phyloP scores from a whole-genome alignment of 2,113 vertebrate species.

The Danionella cerebrum region DNA sequence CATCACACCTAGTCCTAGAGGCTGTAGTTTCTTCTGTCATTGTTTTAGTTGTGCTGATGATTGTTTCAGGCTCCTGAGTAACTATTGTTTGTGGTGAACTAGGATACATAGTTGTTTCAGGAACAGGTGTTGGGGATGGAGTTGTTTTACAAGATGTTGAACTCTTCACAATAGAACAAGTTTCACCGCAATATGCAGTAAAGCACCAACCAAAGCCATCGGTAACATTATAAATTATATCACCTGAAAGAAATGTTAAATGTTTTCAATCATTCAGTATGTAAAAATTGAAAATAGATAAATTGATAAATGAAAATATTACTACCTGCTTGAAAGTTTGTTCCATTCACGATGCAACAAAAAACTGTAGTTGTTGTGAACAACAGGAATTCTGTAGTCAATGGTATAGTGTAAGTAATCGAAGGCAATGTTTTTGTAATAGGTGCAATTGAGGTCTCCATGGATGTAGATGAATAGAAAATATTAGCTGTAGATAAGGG shows the following conservation, averaged over 20 bases:
- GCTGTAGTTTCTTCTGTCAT: background rate
- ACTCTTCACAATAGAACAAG: slow-evolving; percentile 54
- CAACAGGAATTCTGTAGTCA: background rate
- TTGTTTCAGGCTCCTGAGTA: background rate
- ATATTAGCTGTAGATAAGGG: background rate
- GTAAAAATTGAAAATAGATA: background rate
- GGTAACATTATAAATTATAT: slow-evolving; percentile 55
- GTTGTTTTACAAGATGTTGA: slow-evolving; percentile 4
- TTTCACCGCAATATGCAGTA: slow-evolving; percentile 50
- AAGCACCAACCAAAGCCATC: slow-evolving; percentile 63
- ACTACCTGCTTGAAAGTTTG: slow-evolving; percentile 28
- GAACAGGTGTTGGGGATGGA: background rate
- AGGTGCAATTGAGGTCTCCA: background rate
- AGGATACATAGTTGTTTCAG: slow-evolving; percentile 2
- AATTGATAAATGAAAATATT: background rate
- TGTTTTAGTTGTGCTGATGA: background rate
- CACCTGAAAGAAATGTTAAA: slow-evolving; percentile 45
- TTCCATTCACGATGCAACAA: slow-evolving; percentile 33
- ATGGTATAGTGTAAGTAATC: background rate
- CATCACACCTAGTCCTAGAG: slow-evolving; percentile 38
- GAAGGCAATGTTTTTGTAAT: background rate
- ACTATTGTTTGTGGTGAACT: background rate
- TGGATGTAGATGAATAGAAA: background rate
- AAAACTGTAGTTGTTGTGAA: background rate
- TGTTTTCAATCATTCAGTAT: background rate